Evolutionary conservation across 2,797 vertebrate genomes (phyloP), one percentile per base, ranked within the genome.

Genomic region (Centropyge bicolor): DNA sequence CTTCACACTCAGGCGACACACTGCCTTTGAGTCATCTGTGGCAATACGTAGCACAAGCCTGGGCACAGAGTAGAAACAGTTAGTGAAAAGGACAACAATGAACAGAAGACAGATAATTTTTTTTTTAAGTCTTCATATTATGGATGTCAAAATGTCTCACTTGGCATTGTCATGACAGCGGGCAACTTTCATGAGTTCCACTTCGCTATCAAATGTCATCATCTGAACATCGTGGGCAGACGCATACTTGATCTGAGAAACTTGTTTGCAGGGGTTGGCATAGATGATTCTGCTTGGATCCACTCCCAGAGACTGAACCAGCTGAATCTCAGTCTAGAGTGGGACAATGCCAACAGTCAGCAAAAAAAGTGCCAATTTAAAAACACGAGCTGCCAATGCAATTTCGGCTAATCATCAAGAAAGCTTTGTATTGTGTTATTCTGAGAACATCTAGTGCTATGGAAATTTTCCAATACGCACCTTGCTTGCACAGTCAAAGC

Each of bases 141-240:
- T 17, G 5, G 22, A 27, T 4, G 17, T 6, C 11, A 8, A 57
- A 19, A 64, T 67, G 22, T 88, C 97, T 97, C 92, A 99, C 98
- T 99, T 99, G 84, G 98, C 97, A 90, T 96, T 97, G 24, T 97
- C 96, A 81, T 99, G 98, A 76, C 94, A 95, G 72, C 97, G 96
- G 77, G 98, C 96, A 64, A 99, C 97, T 94, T 99, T 99, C 96
- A 97, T 95, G 80, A 99, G 89, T 61, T 99, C 98, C 64, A 99
- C 96, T 84, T 99, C 98, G 12, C 97, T 99, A 83, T 99, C 98
- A 90, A 99, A 99, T 5, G 98, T 99, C 98, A 99, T 99, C 97
- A 98, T 98, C 92, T 96, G 97, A 71, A 99, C 98, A 17, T 97
- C 98, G 3, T 95, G 97, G 72, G 94, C 95, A 69, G 97, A 97